phyloP scores from a whole-genome alignment of 2,888 invertebrate species.

The Sympetrum striolatum region DNA sequence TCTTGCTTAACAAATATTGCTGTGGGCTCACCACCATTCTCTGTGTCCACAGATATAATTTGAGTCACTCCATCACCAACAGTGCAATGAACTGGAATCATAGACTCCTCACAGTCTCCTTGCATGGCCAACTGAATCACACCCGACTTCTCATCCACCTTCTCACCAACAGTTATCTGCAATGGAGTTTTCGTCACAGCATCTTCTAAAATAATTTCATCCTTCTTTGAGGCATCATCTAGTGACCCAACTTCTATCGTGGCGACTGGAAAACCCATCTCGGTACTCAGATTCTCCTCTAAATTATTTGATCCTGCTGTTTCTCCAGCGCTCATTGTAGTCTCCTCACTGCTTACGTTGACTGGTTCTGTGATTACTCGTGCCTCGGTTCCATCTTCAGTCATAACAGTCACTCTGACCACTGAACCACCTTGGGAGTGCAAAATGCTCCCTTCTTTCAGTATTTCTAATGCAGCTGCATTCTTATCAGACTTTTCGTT shows the following conservation, averaged over 20 bases:
- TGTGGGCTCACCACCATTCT: constrained; percentile 58
- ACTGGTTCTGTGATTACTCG: background rate
- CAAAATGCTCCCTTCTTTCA: background rate
- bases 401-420: background rate
- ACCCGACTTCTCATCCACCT: constrained; percentile 54
- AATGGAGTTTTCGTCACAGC: constrained; percentile 1
- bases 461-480: background rate
- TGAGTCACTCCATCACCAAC: constrained; percentile 3
- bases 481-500: background rate
- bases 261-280: background rate
- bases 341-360: background rate
- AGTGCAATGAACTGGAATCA: constrained; percentile 8
- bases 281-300: background rate
- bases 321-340: background rate
- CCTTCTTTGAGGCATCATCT: constrained; percentile 25
- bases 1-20: constrained; percentile 44
- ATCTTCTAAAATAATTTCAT: background rate
- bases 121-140: constrained; percentile 63
- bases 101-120: constrained; percentile 50
- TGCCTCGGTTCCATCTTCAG: background rate
- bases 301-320: background rate
- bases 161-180: constrained; percentile 50
- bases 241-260: background rate
- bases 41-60: constrained; percentile 53
- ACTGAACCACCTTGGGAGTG: background rate